These are phyloP conservation scores for Idaea biselata DNA, from an alignment of 2,888 invertebrate species.

Conservation along the genomic window DNA sequence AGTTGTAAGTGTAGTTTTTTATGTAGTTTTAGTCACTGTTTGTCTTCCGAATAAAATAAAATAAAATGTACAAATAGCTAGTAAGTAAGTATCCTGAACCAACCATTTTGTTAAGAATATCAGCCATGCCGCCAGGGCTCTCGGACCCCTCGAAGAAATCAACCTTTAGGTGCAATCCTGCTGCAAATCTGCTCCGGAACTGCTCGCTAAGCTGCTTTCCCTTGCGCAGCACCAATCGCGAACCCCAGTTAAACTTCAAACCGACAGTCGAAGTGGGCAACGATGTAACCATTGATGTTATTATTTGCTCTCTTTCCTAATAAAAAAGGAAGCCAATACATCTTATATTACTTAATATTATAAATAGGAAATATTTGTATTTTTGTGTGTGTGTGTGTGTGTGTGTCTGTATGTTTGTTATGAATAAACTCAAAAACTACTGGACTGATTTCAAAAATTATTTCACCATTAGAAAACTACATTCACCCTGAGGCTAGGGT, in stretches of 20 bases:
- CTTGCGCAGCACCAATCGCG: conserved; percentile 51
- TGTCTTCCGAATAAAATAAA: no score
- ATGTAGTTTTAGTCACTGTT: no score
- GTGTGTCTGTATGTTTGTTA: no score
- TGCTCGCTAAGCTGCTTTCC: conserved; percentile 31
- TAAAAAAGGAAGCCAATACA: neutral
- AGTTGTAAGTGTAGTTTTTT: no score
- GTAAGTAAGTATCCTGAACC: conserved; percentile 2
- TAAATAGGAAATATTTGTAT: no score
- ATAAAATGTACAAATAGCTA: no score
- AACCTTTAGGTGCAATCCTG: conserved; percentile 41
- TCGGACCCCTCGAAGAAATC: conserved; percentile 49
- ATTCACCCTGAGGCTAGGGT: no score
- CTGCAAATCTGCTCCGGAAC: conserved; percentile 39
- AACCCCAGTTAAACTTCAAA: conserved; percentile 55
- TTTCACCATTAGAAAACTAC: no score
- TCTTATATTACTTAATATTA: no score
- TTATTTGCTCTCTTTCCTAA: conserved; percentile 54
- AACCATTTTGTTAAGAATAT: conserved; percentile 60
- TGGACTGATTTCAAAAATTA: no score
- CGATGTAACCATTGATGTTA: conserved; percentile 44
- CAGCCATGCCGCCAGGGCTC: conserved; percentile 40
- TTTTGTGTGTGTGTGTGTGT: no score
- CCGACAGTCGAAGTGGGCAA: conserved; percentile 49
- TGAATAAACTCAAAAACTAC: no score